phyloP scores from a whole-genome alignment of 2,797 vertebrate species.

The Myripristis jacobus region DNA sequence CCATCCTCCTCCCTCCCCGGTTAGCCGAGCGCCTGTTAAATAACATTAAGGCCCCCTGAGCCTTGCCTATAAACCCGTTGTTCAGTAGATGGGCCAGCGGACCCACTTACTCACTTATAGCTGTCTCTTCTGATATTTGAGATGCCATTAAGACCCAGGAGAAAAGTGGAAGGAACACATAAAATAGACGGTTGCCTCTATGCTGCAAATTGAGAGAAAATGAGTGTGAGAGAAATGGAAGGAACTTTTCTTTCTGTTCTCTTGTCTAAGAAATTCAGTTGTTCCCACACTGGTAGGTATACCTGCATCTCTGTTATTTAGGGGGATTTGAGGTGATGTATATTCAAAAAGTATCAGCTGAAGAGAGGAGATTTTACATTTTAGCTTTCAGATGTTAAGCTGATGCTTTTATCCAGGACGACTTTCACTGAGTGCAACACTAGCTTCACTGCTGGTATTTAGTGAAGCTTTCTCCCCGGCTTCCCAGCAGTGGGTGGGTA shows the following conservation, averaged over 20 bases:
- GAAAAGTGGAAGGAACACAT: slow-evolving; percentile 6
- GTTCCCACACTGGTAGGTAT: neutral
- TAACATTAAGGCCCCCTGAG: slow-evolving; percentile 50
- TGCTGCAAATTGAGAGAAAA: slow-evolving; percentile 1
- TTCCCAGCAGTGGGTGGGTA: slow-evolving; percentile 30
- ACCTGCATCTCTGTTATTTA: neutral
- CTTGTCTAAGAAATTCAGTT: neutral
- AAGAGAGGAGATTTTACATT: neutral
- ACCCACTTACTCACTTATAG: slow-evolving; percentile 47
- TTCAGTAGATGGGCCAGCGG: slow-evolving; percentile 33
- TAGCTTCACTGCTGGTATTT: slow-evolving; percentile 6
- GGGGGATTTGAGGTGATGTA: neutral
- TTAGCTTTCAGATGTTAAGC: neutral
- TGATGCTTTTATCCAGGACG: slow-evolving; percentile 18
- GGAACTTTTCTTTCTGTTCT: neutral
- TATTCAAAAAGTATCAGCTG: neutral
- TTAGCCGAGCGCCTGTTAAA: slow-evolving; percentile 43
- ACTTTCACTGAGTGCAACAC: slow-evolving; percentile 13
- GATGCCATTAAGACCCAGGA: slow-evolving; percentile 21
- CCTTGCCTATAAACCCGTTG: slow-evolving; percentile 35
- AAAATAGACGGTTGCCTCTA: slow-evolving; percentile 16
- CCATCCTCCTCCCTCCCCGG: slow-evolving; percentile 11
- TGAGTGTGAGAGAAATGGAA: neutral
- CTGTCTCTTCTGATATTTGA: slow-evolving; percentile 49
- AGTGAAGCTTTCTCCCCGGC: slow-evolving; percentile 15